Conservation (phyloP, 2,888 invertebrate genomes). For the Nomada lathburiana region DNA sequence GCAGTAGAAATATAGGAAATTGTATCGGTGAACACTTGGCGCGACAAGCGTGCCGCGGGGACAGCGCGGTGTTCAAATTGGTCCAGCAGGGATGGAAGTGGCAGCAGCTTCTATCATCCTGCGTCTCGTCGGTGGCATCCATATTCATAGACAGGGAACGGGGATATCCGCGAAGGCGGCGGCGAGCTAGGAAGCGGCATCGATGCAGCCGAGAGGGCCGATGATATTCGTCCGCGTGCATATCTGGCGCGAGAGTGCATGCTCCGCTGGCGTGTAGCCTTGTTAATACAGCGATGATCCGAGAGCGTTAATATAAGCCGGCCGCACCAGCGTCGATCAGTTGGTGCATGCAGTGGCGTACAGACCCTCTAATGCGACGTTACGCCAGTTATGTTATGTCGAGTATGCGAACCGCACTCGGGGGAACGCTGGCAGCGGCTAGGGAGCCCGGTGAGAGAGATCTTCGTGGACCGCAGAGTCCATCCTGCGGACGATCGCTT, state of each 20-base stretch:
- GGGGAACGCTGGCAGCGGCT: constrained; percentile 42
- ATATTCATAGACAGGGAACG: constrained; percentile 34
- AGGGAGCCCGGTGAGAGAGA: constrained; percentile 5
- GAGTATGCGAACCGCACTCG: constrained; percentile 74
- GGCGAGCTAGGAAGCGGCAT: background rate
- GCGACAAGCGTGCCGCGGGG: too few species aligned
- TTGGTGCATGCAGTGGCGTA: constrained; percentile 25
- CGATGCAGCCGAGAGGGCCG: constrained; percentile 13
- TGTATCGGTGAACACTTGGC: background rate
- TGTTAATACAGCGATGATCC: constrained; percentile 37
- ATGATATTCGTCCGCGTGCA: constrained; percentile 38
- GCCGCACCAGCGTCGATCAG: constrained; percentile 37
- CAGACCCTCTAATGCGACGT: constrained; percentile 68
- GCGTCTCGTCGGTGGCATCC: constrained; percentile 11
- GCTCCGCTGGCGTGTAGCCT: background rate
- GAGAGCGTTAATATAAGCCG: constrained; percentile 39
- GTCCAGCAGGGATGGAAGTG: too few species aligned
- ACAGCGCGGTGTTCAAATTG: background rate
- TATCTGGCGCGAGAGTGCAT: constrained; percentile 20
- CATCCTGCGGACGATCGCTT: constrained; percentile 45
- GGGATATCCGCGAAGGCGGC: constrained; percentile 16
- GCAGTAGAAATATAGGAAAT: too few species aligned
- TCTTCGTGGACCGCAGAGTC: constrained; percentile 57
- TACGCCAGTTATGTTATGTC: constrained; percentile 76
- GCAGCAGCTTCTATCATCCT: constrained; percentile 15